phyloP scores from a whole-genome alignment of 2,888 invertebrate genomes.

The Tipula lateralis region DNA sequence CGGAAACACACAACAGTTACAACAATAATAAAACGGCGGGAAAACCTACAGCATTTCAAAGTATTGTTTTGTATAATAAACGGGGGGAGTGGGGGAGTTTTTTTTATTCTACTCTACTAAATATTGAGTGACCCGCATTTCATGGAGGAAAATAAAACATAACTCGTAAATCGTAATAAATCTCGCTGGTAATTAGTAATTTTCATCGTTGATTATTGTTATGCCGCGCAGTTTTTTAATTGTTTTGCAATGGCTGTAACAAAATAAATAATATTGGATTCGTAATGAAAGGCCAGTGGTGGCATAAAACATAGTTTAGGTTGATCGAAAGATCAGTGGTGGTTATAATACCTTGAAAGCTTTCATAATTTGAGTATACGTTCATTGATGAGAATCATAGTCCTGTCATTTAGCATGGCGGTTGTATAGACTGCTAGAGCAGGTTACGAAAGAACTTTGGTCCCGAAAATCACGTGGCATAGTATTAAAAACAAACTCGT shows the following conservation, averaged over 20 bases:
- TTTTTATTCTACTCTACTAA: neutral
- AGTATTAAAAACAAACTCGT: too few species aligned
- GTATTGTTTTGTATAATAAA: neutral
- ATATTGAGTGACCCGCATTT: neutral
- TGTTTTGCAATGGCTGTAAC: neutral
- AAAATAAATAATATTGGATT: neutral
- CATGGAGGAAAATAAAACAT: neutral
- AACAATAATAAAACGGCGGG: neutral
- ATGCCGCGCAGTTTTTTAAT: neutral
- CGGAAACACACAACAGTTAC: neutral
- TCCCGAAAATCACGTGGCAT: too few species aligned
- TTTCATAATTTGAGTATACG: too few species aligned
- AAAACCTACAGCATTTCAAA: neutral
- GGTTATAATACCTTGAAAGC: too few species aligned
- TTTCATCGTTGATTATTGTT: neutral
- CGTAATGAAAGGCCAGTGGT: too few species aligned
- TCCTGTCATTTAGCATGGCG: too few species aligned
- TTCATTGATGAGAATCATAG: too few species aligned
- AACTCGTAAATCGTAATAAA: neutral
- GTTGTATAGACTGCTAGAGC: too few species aligned
- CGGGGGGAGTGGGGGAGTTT: neutral
- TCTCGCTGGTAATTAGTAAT: neutral
- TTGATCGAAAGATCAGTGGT: too few species aligned
- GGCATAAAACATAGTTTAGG: too few species aligned
- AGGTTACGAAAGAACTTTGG: too few species aligned